phyloP scores from a whole-genome alignment of 2,113 vertebrate genomes.

The Zosterops lateralis region DNA sequence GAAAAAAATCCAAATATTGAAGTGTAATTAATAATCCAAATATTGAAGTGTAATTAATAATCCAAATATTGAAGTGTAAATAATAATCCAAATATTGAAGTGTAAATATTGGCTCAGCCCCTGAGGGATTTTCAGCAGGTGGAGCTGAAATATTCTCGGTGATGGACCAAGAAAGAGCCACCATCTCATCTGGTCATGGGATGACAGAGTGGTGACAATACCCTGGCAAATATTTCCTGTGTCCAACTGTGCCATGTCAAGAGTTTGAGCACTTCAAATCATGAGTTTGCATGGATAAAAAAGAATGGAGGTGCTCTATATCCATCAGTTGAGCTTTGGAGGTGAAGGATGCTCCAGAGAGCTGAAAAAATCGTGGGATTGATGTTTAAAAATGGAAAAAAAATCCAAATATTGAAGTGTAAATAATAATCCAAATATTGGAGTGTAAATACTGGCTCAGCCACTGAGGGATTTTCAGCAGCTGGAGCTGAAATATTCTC shows the following conservation, averaged over 20 bases:
- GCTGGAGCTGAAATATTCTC: background rate
- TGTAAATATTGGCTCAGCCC: fast-evolving
- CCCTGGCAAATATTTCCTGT: background rate
- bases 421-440: too few species aligned
- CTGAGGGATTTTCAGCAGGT: background rate
- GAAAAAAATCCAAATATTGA: too few species aligned
- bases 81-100: too few species aligned
- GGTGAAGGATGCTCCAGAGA: background rate
- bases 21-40: background rate
- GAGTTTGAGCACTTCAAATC: background rate
- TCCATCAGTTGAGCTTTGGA: background rate
- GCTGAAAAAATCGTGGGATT: background rate
- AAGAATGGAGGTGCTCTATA: too few species aligned
- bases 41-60: too few species aligned
- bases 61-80: too few species aligned
- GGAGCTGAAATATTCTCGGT: fast-evolving
- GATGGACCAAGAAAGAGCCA: background rate
- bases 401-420: too few species aligned
- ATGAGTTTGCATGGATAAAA: background rate
- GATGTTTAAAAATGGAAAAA: too few species aligned
- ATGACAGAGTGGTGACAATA: background rate
- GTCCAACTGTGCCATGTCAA: background rate
- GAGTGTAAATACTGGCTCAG: too few species aligned
- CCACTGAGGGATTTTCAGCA: background rate
- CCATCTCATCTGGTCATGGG: background rate